Evolutionary conservation across 1,140 invertebrate species (phyloP).

Genomic region (Drosophila sp.): DNA sequence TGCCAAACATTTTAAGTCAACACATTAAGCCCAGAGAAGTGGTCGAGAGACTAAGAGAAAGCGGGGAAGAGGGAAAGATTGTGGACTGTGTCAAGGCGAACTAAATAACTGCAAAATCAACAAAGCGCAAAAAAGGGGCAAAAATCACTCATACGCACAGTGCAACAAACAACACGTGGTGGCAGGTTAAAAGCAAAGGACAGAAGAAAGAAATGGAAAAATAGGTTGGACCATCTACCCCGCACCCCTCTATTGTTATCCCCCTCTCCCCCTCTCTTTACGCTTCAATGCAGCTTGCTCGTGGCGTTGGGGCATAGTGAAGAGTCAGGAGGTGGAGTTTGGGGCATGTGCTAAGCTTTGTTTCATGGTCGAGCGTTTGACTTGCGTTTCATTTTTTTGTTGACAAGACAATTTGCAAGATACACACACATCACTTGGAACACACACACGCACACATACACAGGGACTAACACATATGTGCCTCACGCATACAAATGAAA

Average conservation of each 20-base stretch:
- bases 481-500: conserved; percentile 47
- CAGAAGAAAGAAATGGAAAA: background rate
- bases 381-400: conserved; percentile 38
- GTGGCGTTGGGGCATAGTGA: background rate
- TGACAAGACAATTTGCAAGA: conserved; percentile 61
- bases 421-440: conserved; percentile 27
- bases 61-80: background rate
- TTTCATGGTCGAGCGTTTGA: conserved; percentile 34
- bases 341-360: conserved; percentile 28
- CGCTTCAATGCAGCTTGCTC: conserved; percentile 55
- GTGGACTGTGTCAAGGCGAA: background rate
- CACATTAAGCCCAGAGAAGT: conserved; percentile 14
- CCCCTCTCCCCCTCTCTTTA: conserved; percentile 17
- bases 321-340: conserved; percentile 3
- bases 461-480: background rate
- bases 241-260: too few species aligned
- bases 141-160: conserved; percentile 54
- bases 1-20: conserved; percentile 39
- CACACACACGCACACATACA: conserved; percentile 9
- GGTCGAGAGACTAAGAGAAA: background rate
- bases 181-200: background rate
- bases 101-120: conserved; percentile 43
- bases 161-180: conserved; percentile 30
- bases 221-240: background rate
- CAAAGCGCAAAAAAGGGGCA: conserved; percentile 43